Conservation (phyloP, 2,113 vertebrate genomes). For the Trachemys scripta region DNA sequence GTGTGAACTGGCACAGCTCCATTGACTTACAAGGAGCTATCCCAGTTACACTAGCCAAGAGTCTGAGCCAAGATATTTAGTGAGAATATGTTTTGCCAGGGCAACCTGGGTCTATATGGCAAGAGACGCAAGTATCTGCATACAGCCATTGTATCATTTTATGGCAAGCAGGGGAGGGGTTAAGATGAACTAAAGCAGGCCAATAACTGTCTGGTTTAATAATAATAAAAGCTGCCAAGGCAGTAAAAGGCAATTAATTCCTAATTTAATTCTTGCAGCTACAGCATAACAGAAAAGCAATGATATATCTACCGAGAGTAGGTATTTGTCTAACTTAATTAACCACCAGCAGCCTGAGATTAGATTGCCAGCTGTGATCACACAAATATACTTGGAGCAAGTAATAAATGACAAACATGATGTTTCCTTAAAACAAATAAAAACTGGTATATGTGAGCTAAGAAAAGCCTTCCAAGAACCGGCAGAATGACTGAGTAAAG, state of each 20-base stretch:
- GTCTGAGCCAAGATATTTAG: not conserved
- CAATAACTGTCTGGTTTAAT: not conserved
- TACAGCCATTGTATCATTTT: not conserved
- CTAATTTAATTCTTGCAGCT: not conserved
- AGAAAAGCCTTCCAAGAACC: not conserved
- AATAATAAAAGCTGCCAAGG: not conserved
- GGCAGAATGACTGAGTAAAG: not conserved
- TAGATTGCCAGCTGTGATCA: not conserved
- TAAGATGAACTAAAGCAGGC: not conserved
- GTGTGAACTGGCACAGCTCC: not conserved
- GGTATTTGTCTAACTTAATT: constrained; percentile 10
- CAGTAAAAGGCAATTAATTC: constrained; percentile 10
- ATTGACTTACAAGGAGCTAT: not conserved
- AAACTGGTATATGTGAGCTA: not conserved
- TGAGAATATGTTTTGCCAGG: not conserved
- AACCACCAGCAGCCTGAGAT: not conserved
- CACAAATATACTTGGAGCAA: not conserved
- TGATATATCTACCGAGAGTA: not conserved
- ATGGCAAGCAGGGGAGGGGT: not conserved
- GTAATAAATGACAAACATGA: not conserved
- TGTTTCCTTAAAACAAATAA: not conserved
- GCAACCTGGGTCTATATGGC: not conserved
- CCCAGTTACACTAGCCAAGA: not conserved
- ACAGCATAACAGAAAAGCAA: not conserved
- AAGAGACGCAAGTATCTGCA: not conserved